Percentiles rank a stretch among this genome's conserved stretches.
These are phyloP conservation scores for Clarias laeviceps DNA, from an alignment of 2,797 vertebrate genomes.

Conservation along the genomic window DNA sequence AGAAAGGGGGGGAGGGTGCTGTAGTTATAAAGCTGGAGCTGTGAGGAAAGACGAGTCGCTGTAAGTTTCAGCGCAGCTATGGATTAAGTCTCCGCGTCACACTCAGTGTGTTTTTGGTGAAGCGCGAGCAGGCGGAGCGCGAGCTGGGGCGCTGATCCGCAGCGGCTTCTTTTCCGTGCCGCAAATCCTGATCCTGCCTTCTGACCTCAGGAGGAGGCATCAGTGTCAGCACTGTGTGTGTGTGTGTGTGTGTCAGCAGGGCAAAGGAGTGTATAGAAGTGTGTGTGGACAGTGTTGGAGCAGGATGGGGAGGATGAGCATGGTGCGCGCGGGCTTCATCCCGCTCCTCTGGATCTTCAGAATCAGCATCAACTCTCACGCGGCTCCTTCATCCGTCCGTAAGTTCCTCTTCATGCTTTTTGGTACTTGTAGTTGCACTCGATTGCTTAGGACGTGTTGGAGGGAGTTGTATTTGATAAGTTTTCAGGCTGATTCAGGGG, in stretches of 20 bases:
- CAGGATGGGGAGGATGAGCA: not conserved
- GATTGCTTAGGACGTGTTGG: not conserved
- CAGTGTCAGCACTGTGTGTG: not conserved
- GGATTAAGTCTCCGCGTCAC: not conserved
- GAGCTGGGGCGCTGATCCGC: not conserved
- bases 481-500: not conserved
- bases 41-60: conserved; percentile 25
- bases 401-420: conserved; percentile 65
- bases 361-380: conserved; percentile 64
- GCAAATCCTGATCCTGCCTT: not conserved
- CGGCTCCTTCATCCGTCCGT: conserved; percentile 77
- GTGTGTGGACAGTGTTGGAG: not conserved
- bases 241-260: conserved; percentile 13
- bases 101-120: not conserved
- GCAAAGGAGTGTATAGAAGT: not conserved
- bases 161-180: not conserved
- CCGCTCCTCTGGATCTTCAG: conserved; percentile 76
- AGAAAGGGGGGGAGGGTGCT: conserved; percentile 28
- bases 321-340: conserved; percentile 54
- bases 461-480: not conserved
- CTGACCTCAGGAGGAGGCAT: not conserved
- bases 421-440: not conserved
- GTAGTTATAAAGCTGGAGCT: conserved; percentile 40
- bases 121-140: not conserved
- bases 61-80: conserved; percentile 57